Conservation (phyloP, 2,113 vertebrate genomes). For the Microcebus jonahi region DNA sequence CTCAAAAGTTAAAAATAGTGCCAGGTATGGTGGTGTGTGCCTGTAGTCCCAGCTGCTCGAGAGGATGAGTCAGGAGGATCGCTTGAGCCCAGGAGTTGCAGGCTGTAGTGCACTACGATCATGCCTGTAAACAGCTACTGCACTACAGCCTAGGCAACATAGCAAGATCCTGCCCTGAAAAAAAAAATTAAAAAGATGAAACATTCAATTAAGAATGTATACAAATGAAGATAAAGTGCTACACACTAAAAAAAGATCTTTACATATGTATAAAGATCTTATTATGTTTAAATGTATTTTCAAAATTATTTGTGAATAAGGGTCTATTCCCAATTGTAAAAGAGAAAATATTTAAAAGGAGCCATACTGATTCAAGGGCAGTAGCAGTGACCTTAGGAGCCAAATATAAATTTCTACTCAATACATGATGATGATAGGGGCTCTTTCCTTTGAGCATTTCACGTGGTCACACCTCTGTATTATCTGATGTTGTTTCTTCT, state of each 20-base stretch:
- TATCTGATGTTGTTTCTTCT: neutral
- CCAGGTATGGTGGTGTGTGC: neutral
- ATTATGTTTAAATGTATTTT: neutral
- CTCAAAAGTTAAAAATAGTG: neutral
- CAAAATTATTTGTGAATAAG: neutral
- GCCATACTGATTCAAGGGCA: neutral
- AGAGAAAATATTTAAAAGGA: neutral
- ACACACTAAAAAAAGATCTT: neutral
- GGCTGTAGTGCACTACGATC: neutral
- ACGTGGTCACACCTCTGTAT: rapidly evolving
- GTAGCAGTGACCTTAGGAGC: neutral
- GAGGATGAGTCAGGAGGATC: neutral
- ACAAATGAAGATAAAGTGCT: neutral
- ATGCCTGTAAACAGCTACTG: neutral
- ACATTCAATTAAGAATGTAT: neutral
- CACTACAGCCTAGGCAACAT: neutral
- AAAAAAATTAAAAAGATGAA: neutral
- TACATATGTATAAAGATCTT: neutral
- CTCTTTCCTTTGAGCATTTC: neutral
- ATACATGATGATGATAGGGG: rapidly evolving
- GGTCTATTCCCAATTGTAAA: neutral
- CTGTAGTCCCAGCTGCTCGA: neutral
- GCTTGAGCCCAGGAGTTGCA: neutral
- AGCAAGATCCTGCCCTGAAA: neutral
- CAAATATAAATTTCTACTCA: neutral